Conservation (phyloP, 1,140 invertebrate genomes). For the Aphelenchoides fujianensis region DNA sequence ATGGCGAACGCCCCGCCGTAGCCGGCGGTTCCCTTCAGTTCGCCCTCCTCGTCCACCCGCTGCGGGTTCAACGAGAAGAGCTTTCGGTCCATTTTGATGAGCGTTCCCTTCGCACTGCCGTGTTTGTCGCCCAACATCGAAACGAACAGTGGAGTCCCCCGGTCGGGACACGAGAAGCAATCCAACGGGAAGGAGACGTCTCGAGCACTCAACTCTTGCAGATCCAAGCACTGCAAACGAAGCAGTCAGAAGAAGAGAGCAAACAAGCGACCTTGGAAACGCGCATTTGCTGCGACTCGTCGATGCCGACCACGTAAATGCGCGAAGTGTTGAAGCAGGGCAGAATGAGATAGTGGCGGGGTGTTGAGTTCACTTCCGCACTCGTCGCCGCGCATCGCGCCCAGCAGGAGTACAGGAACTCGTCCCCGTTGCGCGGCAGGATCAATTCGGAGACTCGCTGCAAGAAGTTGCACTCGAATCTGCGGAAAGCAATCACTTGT, state of each 20-base stretch:
- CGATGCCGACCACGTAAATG: constrained; percentile 38
- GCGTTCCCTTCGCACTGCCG: constrained; percentile 16
- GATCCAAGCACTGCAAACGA: constrained; percentile 17
- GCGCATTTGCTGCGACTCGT: constrained; percentile 24
- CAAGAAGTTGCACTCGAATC: constrained; percentile 12
- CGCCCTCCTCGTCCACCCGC: not conserved
- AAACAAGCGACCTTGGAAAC: constrained; percentile 30
- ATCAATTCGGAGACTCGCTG: constrained; percentile 26
- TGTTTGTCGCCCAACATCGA: constrained; percentile 34
- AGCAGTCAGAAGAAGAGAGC: constrained; percentile 3
- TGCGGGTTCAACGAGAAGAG: not conserved
- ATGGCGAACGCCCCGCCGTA: constrained; percentile 74
- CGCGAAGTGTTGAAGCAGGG: constrained; percentile 43
- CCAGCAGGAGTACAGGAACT: constrained; percentile 35
- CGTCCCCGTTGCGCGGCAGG: constrained; percentile 28
- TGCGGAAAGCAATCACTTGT: constrained; percentile 28
- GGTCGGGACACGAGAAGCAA: constrained; percentile 16
- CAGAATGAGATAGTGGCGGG: constrained; percentile 24
- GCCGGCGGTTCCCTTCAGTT: constrained; percentile 11
- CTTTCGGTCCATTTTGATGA: constrained; percentile 5
- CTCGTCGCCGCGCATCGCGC: constrained; percentile 7
- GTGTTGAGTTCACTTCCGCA: constrained; percentile 18
- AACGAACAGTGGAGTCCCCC: constrained; percentile 18
- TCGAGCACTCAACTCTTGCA: constrained; percentile 19
- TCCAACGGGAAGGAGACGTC: constrained; percentile 17